Percentiles rank a stretch among this genome's conserved stretches.
Conservation (phyloP, 2,888 invertebrate species). For the Smittia sp. region DNA sequence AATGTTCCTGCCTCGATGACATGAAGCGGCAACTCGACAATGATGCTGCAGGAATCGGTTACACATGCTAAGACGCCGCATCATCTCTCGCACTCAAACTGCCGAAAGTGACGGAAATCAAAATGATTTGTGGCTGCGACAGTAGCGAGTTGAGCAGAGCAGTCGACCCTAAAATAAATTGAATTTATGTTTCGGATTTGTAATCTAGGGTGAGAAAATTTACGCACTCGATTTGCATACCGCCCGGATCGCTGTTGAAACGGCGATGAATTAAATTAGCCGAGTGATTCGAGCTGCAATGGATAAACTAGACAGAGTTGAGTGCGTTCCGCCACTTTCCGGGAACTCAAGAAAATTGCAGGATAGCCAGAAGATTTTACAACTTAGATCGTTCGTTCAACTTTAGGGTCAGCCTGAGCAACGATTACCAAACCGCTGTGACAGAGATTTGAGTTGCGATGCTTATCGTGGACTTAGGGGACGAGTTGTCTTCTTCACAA, state of each 20-base stretch:
- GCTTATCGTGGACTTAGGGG: not conserved
- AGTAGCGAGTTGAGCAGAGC: not conserved
- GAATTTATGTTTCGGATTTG: slow-evolving; percentile 21
- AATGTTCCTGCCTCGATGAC: not conserved
- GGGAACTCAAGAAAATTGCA: too few species aligned
- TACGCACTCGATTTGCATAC: slow-evolving; percentile 32
- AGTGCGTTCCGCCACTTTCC: too few species aligned
- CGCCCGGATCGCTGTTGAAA: not conserved
- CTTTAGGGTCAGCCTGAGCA: too few species aligned
- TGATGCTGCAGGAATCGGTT: not conserved
- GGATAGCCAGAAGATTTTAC: too few species aligned
- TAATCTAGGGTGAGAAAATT: slow-evolving; percentile 28
- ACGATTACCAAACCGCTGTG: not conserved
- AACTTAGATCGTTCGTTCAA: too few species aligned
- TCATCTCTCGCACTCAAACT: not conserved
- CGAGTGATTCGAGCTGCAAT: not conserved
- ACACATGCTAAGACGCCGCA: not conserved
- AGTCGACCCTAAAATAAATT: slow-evolving; percentile 20
- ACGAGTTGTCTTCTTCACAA: not conserved
- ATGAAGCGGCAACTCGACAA: not conserved
- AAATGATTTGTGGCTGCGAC: slow-evolving; percentile 36
- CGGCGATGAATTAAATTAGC: slow-evolving; percentile 5
- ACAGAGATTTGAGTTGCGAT: not conserved
- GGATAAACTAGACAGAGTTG: too few species aligned
- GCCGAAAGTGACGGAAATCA: slow-evolving; percentile 37